Evolutionary conservation across 1,140 invertebrate genomes (phyloP).

Genomic region (Dinoponera quadriceps): DNA sequence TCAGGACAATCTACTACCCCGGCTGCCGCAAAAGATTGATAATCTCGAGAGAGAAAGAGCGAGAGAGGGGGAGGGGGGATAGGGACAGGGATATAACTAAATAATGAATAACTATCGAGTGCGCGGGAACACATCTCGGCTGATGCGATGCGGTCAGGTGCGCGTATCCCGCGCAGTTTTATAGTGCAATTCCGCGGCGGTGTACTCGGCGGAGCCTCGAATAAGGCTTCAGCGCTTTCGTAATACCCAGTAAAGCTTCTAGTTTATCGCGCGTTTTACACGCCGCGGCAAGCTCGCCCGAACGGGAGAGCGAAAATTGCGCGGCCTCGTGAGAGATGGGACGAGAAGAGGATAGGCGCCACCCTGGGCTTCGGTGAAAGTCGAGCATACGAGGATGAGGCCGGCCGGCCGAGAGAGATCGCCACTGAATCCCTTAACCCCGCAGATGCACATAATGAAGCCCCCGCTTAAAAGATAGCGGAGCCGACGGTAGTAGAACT

Average conservation of each 20-base stretch:
- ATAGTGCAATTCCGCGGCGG: slow-evolving; percentile 67
- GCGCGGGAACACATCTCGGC: slow-evolving; percentile 24
- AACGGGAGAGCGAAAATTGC: slow-evolving; percentile 55
- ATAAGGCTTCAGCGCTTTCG: slow-evolving; percentile 70
- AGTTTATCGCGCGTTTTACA: slow-evolving; percentile 74
- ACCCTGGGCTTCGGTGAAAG: slow-evolving; percentile 11
- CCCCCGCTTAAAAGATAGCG: too few relatives aligned
- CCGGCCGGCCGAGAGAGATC: background rate
- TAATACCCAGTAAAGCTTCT: slow-evolving; percentile 67
- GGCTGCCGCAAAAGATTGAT: slow-evolving; percentile 15
- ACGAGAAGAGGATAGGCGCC: background rate
- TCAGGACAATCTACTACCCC: slow-evolving; percentile 20
- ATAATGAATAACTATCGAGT: slow-evolving; percentile 48
- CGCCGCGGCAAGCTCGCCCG: slow-evolving; percentile 27
- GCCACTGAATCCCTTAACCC: background rate
- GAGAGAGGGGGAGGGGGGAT: too few relatives aligned
- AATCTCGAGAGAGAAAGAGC: slow-evolving; percentile 13
- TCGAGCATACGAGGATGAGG: slow-evolving; percentile 6
- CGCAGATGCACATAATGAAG: background rate
- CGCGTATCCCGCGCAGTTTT: slow-evolving; percentile 62
- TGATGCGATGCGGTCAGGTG: slow-evolving; percentile 27
- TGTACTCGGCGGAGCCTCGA: slow-evolving; percentile 41
- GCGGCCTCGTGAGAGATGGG: background rate
- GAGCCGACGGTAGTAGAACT: background rate
- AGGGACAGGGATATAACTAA: slow-evolving; percentile 21